These are phyloP conservation scores for Brachyistius frenatus DNA, from an alignment of 2,113 vertebrate species.

Conservation along the genomic window DNA sequence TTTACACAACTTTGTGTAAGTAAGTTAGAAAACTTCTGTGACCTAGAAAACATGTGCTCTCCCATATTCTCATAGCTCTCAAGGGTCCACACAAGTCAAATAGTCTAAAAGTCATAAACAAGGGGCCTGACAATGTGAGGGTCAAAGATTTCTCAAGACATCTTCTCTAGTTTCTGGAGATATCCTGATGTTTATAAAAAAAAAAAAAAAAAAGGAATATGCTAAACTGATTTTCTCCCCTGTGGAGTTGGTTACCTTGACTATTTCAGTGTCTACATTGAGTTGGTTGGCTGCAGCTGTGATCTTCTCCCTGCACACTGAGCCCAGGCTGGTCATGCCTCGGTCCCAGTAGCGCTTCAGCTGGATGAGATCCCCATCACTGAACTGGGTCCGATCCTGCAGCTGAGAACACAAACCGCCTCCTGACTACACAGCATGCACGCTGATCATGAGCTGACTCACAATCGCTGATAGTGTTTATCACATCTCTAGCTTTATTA, in stretches of 20 bases:
- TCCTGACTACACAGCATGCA: conserved; percentile 5
- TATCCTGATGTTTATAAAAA: not conserved
- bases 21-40: conserved; percentile 47
- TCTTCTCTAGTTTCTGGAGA: not conserved
- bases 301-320: conserved; percentile 98
- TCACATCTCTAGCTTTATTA: not conserved
- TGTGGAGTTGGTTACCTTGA: conserved; percentile 86
- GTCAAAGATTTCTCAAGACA: not conserved
- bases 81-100: conserved; percentile 29
- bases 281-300: conserved; percentile 93
- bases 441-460: not conserved
- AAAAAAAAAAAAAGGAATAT: no score
- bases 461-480: not conserved
- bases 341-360: conserved; percentile 99
- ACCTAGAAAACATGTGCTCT: conserved; percentile 51
- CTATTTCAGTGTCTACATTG: conserved; percentile 98
- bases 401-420: conserved; percentile 84
- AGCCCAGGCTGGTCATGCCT: conserved; percentile 98
- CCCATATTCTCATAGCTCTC: conserved; percentile 24
- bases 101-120: conserved; percentile 21
- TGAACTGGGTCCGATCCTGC: conserved; percentile 98
- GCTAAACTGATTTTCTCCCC: not conserved
- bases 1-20: conserved; percentile 67
- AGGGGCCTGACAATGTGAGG: conserved; percentile 12
- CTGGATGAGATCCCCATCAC: conserved; percentile 91